These are phyloP conservation scores for Azemiops feae DNA, from an alignment of 2,113 vertebrate species.

Conservation along the genomic window DNA sequence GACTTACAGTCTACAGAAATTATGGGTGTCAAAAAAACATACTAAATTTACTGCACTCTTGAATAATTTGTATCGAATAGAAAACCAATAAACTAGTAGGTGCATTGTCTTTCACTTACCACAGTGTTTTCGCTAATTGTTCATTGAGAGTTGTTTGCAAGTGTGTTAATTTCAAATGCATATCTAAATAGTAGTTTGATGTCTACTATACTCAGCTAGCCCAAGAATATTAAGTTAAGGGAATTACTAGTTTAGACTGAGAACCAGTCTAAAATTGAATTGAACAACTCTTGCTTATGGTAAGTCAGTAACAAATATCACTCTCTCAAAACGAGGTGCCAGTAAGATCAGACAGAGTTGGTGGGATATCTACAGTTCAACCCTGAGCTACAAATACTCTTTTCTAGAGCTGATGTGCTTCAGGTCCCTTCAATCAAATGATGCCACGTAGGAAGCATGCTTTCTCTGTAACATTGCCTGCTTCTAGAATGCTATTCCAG, in stretches of 20 bases:
- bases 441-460: background rate
- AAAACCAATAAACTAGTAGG: slow-evolving; percentile 9
- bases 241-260: background rate
- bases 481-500: background rate
- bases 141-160: too few species aligned
- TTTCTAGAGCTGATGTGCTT: background rate
- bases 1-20: background rate
- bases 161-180: slow-evolving; percentile 11
- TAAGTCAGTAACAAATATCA: background rate
- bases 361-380: too few species aligned
- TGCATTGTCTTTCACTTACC: slow-evolving; percentile 15
- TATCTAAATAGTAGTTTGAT: background rate
- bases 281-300: background rate
- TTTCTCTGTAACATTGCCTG: background rate
- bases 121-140: background rate
- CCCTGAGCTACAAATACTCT: too few species aligned
- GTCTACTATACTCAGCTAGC: background rate
- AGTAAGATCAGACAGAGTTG: background rate
- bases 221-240: background rate
- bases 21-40: background rate
- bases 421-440: background rate
- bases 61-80: slow-evolving; percentile 18
- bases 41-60: background rate
- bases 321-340: background rate
- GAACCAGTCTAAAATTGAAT: background rate